These are phyloP conservation scores for Mycteria americana DNA, from an alignment of 2,797 vertebrate species.

Conservation along the genomic window DNA sequence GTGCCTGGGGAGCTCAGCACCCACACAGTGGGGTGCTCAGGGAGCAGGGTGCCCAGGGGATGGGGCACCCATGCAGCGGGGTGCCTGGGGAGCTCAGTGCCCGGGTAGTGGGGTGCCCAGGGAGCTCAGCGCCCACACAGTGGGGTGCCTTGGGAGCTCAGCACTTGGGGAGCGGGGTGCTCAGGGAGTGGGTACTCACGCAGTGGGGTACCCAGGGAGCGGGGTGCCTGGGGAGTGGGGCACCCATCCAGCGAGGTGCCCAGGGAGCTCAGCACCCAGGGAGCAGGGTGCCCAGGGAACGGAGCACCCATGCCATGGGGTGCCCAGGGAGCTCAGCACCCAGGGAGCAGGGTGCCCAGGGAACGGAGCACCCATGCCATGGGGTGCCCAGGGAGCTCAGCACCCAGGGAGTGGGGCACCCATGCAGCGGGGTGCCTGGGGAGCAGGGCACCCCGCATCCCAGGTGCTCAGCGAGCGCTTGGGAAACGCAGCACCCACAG, in stretches of 20 bases:
- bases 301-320: no score
- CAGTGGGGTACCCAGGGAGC: not conserved
- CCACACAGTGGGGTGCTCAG: not conserved
- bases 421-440: not conserved
- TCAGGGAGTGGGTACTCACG: not conserved
- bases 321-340: no score
- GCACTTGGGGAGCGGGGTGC: not conserved
- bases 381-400: no score
- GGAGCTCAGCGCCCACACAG: no score
- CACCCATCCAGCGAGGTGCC: no score
- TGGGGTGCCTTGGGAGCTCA: not conserved
- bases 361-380: accelerated
- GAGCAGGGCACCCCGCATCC: not conserved
- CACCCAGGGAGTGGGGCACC: not conserved
- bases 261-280: not conserved
- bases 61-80: not conserved
- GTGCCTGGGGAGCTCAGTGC: not conserved
- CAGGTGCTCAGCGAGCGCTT: not conserved
- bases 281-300: not conserved
- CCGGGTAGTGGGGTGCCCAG: not conserved
- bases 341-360: not conserved
- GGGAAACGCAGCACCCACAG: not conserved
- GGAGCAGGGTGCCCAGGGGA: no score
- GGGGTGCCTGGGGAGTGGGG: not conserved
- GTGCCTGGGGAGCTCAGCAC: no score